Evolutionary conservation across 1,140 invertebrate genomes (phyloP).

Genomic region (Psix sp.): DNA sequence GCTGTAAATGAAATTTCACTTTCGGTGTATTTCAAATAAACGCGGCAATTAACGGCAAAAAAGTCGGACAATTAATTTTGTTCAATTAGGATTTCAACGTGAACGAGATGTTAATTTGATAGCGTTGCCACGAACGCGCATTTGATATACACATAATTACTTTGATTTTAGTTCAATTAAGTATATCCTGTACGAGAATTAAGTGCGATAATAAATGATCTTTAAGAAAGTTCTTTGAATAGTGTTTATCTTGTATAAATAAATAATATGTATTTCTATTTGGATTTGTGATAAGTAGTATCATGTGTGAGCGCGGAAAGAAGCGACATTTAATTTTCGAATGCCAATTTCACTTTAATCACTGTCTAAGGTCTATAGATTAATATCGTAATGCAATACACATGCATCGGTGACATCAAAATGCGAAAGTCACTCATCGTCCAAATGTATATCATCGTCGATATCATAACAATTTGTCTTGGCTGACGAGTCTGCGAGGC

Average conservation of each 20-base stretch:
- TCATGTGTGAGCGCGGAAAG: conserved; percentile 6
- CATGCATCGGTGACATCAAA: too few relatives aligned
- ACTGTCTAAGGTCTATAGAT: conserved; percentile 1
- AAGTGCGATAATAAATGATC: conserved; percentile 17
- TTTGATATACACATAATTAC: conserved; percentile 35
- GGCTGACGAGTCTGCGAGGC: too few relatives aligned
- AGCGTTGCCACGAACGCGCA: conserved; percentile 16
- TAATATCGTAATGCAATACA: conserved; percentile 12
- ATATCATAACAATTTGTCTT: too few relatives aligned
- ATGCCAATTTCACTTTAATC: conserved; percentile 27
- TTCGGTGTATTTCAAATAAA: conserved; percentile 23
- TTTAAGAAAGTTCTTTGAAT: conserved; percentile 15
- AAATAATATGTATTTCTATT: conserved; percentile 27
- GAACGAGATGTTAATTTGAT: conserved; percentile 20
- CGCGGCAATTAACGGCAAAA: conserved; percentile 32
- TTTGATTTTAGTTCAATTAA: conserved; percentile 32
- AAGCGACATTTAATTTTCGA: conserved; percentile 28
- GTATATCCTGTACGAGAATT: conserved; percentile 1
- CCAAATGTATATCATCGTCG: too few relatives aligned
- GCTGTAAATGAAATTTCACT: conserved; percentile 38
- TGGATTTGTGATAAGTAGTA: conserved; percentile 21
- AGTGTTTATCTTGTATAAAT: conserved; percentile 12
- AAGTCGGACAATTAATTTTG: conserved; percentile 36
- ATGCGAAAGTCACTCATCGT: too few relatives aligned
- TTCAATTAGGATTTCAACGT: conserved; percentile 27